These are phyloP conservation scores for Agrenia bidenticulata DNA, from an alignment of 2,888 invertebrate species.

Conservation along the genomic window DNA sequence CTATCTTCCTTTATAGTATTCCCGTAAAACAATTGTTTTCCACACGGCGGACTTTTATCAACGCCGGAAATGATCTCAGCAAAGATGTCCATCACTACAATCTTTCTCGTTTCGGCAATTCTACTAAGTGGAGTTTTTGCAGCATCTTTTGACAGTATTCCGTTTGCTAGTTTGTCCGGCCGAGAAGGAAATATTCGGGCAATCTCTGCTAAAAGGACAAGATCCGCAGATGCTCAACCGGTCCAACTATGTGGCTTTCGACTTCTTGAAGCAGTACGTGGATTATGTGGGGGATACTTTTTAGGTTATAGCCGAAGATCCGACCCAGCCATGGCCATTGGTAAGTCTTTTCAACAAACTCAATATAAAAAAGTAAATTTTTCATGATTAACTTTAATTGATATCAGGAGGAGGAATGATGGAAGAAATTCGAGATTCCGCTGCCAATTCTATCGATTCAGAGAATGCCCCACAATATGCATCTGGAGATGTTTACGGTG, in stretches of 20 bases:
- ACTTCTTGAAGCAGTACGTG: constrained; percentile 34
- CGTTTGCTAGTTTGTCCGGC: neutral
- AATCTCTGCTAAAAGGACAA: neutral
- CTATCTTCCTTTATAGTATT: too few relatives aligned
- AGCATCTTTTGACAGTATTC: neutral
- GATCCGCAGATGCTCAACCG: constrained; percentile 9
- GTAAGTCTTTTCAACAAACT: constrained; percentile 14
- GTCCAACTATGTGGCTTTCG: constrained; percentile 41
- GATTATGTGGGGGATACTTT: constrained; percentile 28
- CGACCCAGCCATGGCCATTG: constrained; percentile 34
- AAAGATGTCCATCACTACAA: too few relatives aligned
- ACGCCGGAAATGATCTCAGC: too few relatives aligned
- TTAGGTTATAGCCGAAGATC: constrained; percentile 28
- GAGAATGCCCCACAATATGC: constrained; percentile 1
- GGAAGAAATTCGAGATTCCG: neutral
- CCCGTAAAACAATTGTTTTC: too few relatives aligned
- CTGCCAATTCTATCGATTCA: neutral
- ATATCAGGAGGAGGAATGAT: neutral
- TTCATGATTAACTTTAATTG: neutral
- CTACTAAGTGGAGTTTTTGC: neutral
- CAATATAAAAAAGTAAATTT: neutral
- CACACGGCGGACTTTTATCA: too few relatives aligned
- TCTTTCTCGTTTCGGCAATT: neutral
- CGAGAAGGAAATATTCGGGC: neutral
- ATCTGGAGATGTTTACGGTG: neutral